A percentile compares a stretch with the other conserved stretches of the same genome.
Conservation (phyloP, 2,888 invertebrate genomes). For the Cheilosia vulpina region DNA sequence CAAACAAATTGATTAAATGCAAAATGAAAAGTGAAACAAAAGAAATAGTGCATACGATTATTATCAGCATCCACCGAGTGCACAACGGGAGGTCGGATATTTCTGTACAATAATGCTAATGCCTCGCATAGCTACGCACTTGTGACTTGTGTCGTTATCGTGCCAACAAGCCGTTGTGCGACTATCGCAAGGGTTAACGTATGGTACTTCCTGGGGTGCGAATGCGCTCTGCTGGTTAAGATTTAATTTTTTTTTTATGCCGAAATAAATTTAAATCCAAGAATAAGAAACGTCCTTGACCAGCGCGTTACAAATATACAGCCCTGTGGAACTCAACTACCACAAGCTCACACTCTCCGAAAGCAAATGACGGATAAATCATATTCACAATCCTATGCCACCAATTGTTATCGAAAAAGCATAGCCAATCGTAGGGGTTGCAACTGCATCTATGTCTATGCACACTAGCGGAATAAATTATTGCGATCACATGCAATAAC, state of each 20-base stretch:
- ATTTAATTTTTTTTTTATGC: background rate
- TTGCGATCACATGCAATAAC: slow-evolving; percentile 52
- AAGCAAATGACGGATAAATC: slow-evolving; percentile 41
- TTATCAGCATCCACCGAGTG: slow-evolving; percentile 41
- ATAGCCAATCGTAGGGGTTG: slow-evolving; percentile 48
- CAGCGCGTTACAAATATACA: too few relatives aligned
- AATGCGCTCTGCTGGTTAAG: background rate
- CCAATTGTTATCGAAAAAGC: slow-evolving; percentile 51
- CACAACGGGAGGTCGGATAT: background rate
- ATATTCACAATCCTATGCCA: slow-evolving; percentile 24
- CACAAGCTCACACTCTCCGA: background rate
- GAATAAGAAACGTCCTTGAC: too few relatives aligned
- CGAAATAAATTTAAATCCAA: background rate
- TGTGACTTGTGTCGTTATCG: slow-evolving; percentile 27
- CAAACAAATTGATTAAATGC: slow-evolving; percentile 67
- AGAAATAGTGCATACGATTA: slow-evolving; percentile 67
- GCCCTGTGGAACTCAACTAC: too few relatives aligned
- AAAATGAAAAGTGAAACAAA: slow-evolving; percentile 61
- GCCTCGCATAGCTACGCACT: background rate
- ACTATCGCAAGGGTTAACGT: background rate
- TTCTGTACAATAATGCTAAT: background rate
- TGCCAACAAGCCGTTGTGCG: slow-evolving; percentile 9
- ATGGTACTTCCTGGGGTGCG: background rate
- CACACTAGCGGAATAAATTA: slow-evolving; percentile 47
- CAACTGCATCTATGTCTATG: slow-evolving; percentile 48